Evolutionary conservation across 2,797 vertebrate species (phyloP).

Genomic region (Alca torda): DNA sequence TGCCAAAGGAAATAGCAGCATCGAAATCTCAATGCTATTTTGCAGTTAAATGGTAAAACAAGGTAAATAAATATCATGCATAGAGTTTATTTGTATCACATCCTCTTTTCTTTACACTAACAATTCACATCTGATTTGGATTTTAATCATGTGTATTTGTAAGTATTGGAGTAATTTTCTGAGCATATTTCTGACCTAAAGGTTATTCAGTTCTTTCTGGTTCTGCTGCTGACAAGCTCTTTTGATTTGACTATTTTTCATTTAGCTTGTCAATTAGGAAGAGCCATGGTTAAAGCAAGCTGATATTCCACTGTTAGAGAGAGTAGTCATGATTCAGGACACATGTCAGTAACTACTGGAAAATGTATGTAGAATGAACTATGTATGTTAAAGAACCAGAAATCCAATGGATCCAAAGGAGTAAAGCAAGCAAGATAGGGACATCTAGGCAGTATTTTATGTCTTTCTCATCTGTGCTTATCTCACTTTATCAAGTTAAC

Average conservation of each 20-base stretch:
- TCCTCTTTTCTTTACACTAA: neutral
- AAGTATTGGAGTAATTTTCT: neutral
- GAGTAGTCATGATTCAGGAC: neutral
- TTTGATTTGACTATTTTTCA: neutral
- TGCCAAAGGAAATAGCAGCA: neutral
- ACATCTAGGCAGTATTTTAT: neutral
- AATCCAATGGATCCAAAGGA: neutral
- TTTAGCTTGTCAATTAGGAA: neutral
- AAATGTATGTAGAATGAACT: neutral
- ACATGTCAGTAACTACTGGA: neutral
- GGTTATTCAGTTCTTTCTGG: rapidly evolving
- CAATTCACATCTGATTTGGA: neutral
- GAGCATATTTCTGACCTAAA: neutral
- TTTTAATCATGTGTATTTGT: neutral
- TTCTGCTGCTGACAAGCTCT: neutral
- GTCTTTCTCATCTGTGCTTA: neutral
- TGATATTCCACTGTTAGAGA: neutral
- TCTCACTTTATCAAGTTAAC: neutral
- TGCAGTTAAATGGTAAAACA: neutral
- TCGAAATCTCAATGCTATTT: neutral
- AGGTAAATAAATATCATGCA: neutral
- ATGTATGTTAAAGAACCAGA: neutral
- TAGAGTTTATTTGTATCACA: neutral
- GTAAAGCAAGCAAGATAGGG: neutral
- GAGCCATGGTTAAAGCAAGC: neutral